Evolutionary conservation across 2,113 vertebrate species (phyloP).

Genomic region (Colinus virginianus): DNA sequence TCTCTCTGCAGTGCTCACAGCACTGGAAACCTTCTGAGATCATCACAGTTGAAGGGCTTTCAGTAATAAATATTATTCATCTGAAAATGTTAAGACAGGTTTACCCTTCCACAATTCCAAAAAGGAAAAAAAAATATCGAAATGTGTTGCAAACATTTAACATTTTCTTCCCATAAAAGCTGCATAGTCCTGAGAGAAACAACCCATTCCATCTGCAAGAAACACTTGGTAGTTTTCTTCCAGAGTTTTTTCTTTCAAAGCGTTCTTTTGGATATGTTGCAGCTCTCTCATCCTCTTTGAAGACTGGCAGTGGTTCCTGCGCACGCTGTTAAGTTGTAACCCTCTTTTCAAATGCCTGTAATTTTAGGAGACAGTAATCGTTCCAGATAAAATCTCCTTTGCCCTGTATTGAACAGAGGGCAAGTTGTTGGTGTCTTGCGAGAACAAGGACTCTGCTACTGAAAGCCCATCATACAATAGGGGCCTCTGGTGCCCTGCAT

Average conservation of each 20-base stretch:
- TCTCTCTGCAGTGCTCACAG: not conserved
- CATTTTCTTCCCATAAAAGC: not conserved
- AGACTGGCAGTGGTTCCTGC: not conserved
- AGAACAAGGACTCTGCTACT: not conserved
- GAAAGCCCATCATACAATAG: not conserved
- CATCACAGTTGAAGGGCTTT: not conserved
- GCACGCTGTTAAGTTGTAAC: not conserved
- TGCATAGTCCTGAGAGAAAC: not conserved
- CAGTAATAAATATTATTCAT: not conserved
- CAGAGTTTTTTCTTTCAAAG: not conserved
- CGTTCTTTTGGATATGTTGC: not conserved
- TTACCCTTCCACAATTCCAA: not conserved
- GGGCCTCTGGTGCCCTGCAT: not conserved
- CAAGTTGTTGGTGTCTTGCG: not conserved
- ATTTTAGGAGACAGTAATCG: not conserved
- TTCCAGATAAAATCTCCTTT: not conserved
- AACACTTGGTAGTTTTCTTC: not conserved
- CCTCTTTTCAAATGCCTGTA: not conserved
- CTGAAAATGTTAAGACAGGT: not conserved
- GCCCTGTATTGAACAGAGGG: not conserved
- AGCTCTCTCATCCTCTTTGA: not conserved
- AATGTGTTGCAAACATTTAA: not conserved
- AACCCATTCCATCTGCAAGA: not conserved
- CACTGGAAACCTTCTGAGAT: constrained; percentile 4
- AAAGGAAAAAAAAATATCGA: not conserved